These are phyloP conservation scores for Sebastes matsubarae DNA, from an alignment of 2,797 vertebrate species.

Conservation along the genomic window DNA sequence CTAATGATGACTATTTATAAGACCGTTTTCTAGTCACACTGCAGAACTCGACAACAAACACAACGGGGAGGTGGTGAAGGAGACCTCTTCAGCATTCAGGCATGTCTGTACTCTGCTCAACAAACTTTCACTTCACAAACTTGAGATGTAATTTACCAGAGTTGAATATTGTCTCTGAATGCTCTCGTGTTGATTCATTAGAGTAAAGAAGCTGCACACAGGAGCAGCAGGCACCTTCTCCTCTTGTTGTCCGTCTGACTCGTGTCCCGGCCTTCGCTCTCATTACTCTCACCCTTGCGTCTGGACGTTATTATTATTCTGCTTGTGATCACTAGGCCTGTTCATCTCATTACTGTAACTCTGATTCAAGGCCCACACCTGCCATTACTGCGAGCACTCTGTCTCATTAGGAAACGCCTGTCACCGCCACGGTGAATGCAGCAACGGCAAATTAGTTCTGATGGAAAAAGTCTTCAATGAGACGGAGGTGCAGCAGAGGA, in stretches of 20 bases:
- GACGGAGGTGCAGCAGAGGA: not conserved
- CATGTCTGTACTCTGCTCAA: not conserved
- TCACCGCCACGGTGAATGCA: not conserved
- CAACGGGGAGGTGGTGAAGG: not conserved
- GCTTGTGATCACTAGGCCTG: conserved; percentile 33
- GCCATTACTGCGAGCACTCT: conserved; percentile 2
- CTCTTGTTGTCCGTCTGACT: not conserved
- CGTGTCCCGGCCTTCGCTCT: not conserved
- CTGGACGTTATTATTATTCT: conserved; percentile 38
- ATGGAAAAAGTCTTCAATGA: conserved; percentile 24
- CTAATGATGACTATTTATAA: conserved; percentile 25
- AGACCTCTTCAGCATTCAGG: not conserved
- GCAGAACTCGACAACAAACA: not conserved
- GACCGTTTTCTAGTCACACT: not conserved
- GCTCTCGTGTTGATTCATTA: no score
- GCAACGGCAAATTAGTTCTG: conserved; percentile 26
- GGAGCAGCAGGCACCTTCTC: not conserved
- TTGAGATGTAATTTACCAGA: not conserved
- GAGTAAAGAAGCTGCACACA: not conserved
- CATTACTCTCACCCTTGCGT: conserved; percentile 15
- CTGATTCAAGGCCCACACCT: conserved; percentile 36
- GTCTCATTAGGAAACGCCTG: conserved; percentile 44
- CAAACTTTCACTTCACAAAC: not conserved
- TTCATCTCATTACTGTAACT: conserved; percentile 37
- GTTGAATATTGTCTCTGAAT: not conserved